These are phyloP conservation scores for Formicarius rufipectus DNA, from an alignment of 2,113 vertebrate genomes.

Conservation along the genomic window DNA sequence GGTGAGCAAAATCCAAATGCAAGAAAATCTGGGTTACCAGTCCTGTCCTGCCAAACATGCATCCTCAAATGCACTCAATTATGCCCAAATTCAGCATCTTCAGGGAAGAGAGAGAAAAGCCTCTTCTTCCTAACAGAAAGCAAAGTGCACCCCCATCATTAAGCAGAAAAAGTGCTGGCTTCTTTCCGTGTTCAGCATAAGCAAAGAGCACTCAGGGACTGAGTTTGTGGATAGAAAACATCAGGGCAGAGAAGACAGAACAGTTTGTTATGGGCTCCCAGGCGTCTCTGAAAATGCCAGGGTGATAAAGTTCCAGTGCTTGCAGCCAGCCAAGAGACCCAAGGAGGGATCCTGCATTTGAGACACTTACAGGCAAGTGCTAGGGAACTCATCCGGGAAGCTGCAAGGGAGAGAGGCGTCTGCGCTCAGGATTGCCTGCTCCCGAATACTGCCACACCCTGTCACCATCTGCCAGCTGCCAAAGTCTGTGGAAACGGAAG, in stretches of 20 bases:
- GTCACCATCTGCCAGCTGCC: constrained; percentile 99
- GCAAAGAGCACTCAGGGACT: not conserved
- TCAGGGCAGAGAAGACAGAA: not conserved
- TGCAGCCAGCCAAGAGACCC: not conserved
- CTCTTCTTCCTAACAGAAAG: not conserved
- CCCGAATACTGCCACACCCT: constrained; percentile 96
- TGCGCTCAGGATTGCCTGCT: constrained; percentile 83
- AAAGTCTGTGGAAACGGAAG: constrained; percentile 96
- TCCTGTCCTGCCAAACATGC: not conserved
- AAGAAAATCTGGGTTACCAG: not conserved
- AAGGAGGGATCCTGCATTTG: constrained; percentile 47
- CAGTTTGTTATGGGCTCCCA: not conserved
- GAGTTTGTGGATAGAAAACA: not conserved
- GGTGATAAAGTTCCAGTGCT: not conserved
- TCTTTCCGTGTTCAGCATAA: not conserved
- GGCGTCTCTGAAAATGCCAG: not conserved
- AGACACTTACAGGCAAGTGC: constrained; percentile 89
- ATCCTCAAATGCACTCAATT: not conserved
- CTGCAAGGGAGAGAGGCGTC: constrained; percentile 91
- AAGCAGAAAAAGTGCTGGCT: not conserved
- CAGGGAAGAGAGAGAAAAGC: not conserved
- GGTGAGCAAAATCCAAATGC: not conserved
- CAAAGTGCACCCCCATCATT: not conserved
- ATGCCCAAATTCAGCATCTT: not conserved
- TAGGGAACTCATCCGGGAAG: constrained; percentile 92